Evolutionary conservation across 2,797 vertebrate genomes (phyloP), one percentile per base, ranked within the genome.

Genomic region (Anguilla megastoma): DNA sequence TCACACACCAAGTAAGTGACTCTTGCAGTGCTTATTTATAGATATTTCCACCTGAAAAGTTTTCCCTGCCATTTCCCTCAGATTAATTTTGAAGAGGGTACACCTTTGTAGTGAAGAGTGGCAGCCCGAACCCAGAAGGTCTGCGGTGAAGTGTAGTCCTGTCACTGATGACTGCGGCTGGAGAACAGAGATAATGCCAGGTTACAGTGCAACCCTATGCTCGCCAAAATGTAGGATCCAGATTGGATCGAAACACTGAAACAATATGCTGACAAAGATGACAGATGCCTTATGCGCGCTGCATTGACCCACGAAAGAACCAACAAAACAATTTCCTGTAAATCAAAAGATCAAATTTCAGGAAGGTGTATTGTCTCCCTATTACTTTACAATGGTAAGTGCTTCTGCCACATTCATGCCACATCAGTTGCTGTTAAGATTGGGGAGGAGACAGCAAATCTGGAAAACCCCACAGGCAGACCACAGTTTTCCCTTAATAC

Each of bases 401-500:
- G 85, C 56, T 84, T 85, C 85, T 74, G 69, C 69, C 27, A 36
- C 30, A 12, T 8, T 14, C 27, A 36, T 36, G 36, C 36, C 36
- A 36, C 0, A 74, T 74, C 30, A 30, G 33, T 36, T 33, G 10
- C 30, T 30, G 69, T 6, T 74, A 74, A 0, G 8, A 33, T 14
- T 33, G 69, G 30, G 27, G 30, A 27, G 8, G 69, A 30, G 88
- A 89, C 83, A 88, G 54, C 89, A 90, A 92, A 91, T 87, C 86
- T 86, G 89, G 88, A 90, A 91, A 91, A 93, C 90, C 90, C 88
- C 91, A 88, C 27, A 21, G 90, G 88, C 91, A 90, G 90, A 33
- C 91, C 89, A 91, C 92, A 45, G 91, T 88, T 91, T 91, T 89
- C 86, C n/a, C 89, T 94, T 94, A 94, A 74, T 33, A 33, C 1